Evolutionary conservation across 2,797 vertebrate species (phyloP).

Genomic region (Poecilia velifera): DNA sequence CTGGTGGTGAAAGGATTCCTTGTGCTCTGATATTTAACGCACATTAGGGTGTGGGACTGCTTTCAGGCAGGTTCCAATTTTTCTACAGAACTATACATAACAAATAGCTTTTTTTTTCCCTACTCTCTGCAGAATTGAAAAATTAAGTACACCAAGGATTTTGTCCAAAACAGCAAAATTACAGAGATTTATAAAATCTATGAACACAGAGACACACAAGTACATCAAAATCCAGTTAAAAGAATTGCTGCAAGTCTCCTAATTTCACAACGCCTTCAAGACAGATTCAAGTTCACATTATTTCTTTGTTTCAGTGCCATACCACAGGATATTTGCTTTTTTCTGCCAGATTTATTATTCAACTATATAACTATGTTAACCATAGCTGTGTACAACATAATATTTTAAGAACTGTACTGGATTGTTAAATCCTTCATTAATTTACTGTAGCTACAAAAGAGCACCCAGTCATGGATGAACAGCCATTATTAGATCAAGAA

Average conservation of each 20-base stretch:
- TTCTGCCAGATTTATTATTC: not conserved
- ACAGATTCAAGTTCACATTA: not conserved
- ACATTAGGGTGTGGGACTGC: conserved; percentile 22
- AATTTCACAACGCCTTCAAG: not conserved
- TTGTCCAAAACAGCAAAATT: not conserved
- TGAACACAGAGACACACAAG: not conserved
- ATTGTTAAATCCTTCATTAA: not conserved
- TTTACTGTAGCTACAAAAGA: not conserved
- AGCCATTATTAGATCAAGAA: not conserved
- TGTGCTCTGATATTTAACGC: conserved; percentile 27
- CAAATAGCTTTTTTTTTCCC: not conserved
- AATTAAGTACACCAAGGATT: not conserved
- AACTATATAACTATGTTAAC: not conserved
- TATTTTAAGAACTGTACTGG: not conserved
- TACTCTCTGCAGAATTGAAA: not conserved
- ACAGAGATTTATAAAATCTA: not conserved
- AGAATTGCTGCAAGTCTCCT: not conserved
- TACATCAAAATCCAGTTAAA: not conserved
- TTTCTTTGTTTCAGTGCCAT: not conserved
- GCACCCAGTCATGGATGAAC: not conserved
- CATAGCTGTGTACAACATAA: not conserved
- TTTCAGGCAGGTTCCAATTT: not conserved
- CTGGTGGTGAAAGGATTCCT: conserved; percentile 20
- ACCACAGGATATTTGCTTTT: not conserved
- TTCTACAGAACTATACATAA: not conserved